phyloP scores from a whole-genome alignment of 2,797 vertebrate species.

The Ctenopoma multispine region DNA sequence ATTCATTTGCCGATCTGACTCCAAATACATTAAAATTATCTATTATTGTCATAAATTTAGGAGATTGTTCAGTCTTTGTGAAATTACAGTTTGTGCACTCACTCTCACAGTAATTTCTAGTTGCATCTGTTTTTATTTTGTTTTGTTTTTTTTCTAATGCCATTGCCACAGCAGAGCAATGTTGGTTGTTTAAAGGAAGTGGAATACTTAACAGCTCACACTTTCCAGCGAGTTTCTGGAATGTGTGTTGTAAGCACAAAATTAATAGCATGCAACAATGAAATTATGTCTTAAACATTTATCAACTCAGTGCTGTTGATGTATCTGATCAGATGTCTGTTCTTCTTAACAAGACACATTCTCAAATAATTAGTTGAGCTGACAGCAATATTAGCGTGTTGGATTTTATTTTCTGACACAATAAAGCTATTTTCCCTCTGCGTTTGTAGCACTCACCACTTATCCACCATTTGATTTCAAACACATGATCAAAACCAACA shows the following conservation, averaged over 20 bases:
- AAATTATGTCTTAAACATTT: conserved; percentile 26
- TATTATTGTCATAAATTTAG: conserved; percentile 26
- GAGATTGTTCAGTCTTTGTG: conserved; percentile 27
- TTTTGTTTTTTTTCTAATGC: conserved; percentile 36
- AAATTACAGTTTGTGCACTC: conserved; percentile 23
- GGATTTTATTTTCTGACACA: not conserved
- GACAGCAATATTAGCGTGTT: conserved; percentile 7
- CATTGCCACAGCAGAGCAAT: conserved; percentile 41
- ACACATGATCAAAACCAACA: conserved; percentile 60
- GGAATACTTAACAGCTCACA: conserved; percentile 36
- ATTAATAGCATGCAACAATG: conserved; percentile 31
- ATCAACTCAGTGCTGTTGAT: conserved; percentile 17
- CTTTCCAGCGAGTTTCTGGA: conserved; percentile 37
- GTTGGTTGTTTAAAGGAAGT: conserved; percentile 31
- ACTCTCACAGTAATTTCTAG: conserved; percentile 32
- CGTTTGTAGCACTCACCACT: conserved; percentile 12
- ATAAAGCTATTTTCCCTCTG: conserved; percentile 4
- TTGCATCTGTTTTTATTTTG: conserved; percentile 64
- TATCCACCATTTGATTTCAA: conserved; percentile 46
- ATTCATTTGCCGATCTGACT: not conserved
- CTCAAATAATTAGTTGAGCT: conserved; percentile 5
- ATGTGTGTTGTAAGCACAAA: conserved; percentile 43
- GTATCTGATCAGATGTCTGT: conserved; percentile 2
- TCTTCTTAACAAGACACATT: not conserved
- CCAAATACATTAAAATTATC: conserved; percentile 10